Percentiles rank a stretch among this genome's conserved stretches.
These are phyloP conservation scores for Brachyopa scutellaris DNA, from an alignment of 2,888 invertebrate genomes.

Conservation along the genomic window DNA sequence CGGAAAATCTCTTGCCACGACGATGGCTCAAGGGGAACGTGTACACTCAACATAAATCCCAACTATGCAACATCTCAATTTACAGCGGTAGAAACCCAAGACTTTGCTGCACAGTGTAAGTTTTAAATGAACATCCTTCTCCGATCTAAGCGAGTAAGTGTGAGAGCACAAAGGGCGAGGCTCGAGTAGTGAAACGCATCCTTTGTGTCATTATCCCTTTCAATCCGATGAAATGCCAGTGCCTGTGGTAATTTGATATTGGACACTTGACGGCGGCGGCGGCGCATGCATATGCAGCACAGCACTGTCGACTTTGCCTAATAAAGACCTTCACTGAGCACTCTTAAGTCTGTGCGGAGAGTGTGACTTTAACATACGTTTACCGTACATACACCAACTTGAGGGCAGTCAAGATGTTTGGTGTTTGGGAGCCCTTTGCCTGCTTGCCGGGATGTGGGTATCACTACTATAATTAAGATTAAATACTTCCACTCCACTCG, in stretches of 20 bases:
- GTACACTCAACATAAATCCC: constrained; percentile 70
- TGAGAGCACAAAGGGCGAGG: constrained; percentile 55
- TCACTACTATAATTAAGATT: constrained; percentile 68
- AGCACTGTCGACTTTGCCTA: constrained; percentile 58
- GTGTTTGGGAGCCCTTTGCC: constrained; percentile 50
- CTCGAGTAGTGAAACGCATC: constrained; percentile 64
- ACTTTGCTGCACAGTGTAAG: constrained; percentile 48
- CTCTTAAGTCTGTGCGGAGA: constrained; percentile 48
- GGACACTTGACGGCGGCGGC: constrained; percentile 67
- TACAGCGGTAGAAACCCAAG: constrained; percentile 66
- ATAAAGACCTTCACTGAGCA: constrained; percentile 66
- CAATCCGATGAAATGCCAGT: constrained; percentile 73
- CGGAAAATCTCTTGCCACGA: constrained; percentile 43
- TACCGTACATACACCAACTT: no score
- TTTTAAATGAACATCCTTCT: constrained; percentile 56
- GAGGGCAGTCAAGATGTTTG: constrained; percentile 36
- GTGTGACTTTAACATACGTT: constrained; percentile 34
- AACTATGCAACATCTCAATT: constrained; percentile 71
- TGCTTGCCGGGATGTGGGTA: constrained; percentile 56
- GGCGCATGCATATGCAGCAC: constrained; percentile 61
- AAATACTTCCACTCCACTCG: constrained; percentile 63
- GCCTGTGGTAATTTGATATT: constrained; percentile 72
- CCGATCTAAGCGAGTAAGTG: not conserved
- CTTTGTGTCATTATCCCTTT: constrained; percentile 73
- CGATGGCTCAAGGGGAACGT: constrained; percentile 58